Percentiles rank a stretch among this genome's conserved stretches.
Evolutionary conservation across 2,113 vertebrate genomes (phyloP).

Genomic region (Chaenocephalus aceratus): DNA sequence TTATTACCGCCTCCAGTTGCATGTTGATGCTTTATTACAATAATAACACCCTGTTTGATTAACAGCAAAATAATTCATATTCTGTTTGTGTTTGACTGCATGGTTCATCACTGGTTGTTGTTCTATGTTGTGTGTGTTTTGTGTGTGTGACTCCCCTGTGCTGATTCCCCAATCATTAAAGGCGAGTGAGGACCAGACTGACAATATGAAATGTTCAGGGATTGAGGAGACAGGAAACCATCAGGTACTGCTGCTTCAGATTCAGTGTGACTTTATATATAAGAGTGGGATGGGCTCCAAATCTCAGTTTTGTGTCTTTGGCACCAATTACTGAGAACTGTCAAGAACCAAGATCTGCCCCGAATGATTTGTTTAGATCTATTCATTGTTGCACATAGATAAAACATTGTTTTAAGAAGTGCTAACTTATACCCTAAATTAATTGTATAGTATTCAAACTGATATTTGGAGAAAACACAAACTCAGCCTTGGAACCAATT

Average conservation of each 20-base stretch:
- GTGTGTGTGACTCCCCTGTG: slow-evolving; percentile 67
- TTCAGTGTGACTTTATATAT: slow-evolving; percentile 30
- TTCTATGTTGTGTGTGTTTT: slow-evolving; percentile 69
- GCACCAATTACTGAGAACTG: neutral
- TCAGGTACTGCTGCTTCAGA: slow-evolving; percentile 88
- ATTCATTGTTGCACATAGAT: neutral
- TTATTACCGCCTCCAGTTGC: slow-evolving; percentile 42
- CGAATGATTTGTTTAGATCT: too few relatives aligned
- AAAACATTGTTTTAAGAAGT: neutral
- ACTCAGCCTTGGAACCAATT: too few relatives aligned
- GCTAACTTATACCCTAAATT: too few relatives aligned
- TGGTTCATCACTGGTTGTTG: slow-evolving; percentile 79
- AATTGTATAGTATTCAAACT: too few relatives aligned
- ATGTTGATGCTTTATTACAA: slow-evolving; percentile 45
- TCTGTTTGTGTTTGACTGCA: slow-evolving; percentile 68
- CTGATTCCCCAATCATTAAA: slow-evolving; percentile 85
- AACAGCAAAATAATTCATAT: slow-evolving; percentile 70
- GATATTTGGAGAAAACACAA: too few relatives aligned
- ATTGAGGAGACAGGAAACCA: slow-evolving; percentile 86
- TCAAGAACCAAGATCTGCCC: neutral
- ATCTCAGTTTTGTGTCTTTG: slow-evolving; percentile 10
- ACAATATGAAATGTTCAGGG: slow-evolving; percentile 89
- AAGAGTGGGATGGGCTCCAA: slow-evolving; percentile 6
- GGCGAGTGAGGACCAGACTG: slow-evolving; percentile 90
- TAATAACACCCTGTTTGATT: slow-evolving; percentile 70